Evolutionary conservation across 1,140 invertebrate genomes (phyloP).

Genomic region (Hylyphantes graminicola): DNA sequence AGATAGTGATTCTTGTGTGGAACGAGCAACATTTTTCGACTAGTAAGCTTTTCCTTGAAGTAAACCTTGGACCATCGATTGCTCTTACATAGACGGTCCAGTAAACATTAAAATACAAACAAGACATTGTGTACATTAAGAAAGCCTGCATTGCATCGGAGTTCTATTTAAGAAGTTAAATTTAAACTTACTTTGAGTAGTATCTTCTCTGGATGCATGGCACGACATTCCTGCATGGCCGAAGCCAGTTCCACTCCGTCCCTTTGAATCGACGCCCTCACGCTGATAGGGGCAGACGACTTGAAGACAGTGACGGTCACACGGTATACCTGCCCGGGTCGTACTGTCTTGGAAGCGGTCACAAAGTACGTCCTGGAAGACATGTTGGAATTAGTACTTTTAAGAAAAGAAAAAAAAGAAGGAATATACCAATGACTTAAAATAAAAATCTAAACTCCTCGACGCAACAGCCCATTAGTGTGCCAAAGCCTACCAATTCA

Average conservation of each 20-base stretch:
- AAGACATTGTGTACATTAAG: too few relatives aligned
- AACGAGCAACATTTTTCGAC: too few relatives aligned
- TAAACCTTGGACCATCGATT: too few relatives aligned
- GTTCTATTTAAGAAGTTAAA: too few relatives aligned
- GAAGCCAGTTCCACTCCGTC: constrained; percentile 88
- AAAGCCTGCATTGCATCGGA: too few relatives aligned
- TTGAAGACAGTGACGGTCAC: constrained; percentile 82
- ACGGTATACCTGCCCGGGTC: constrained; percentile 87
- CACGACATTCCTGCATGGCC: constrained; percentile 80
- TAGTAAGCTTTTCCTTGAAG: too few relatives aligned
- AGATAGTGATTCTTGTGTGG: too few relatives aligned
- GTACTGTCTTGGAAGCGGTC: constrained; percentile 84
- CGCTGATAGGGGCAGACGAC: constrained; percentile 78
- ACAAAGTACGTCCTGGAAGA: constrained; percentile 83
- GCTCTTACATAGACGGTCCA: too few relatives aligned
- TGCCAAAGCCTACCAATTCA: too few relatives aligned
- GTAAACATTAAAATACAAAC: too few relatives aligned
- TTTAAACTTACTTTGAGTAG: constrained; percentile 77
- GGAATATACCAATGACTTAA: not conserved
- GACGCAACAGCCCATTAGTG: too few relatives aligned
- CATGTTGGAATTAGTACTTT: not conserved
- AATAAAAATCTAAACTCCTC: not conserved
- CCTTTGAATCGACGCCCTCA: constrained; percentile 84
- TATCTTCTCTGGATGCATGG: constrained; percentile 83
- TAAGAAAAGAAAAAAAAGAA: not conserved